Conservation (phyloP, 2,797 vertebrate genomes). For the Chaetodon trifasciatus region DNA sequence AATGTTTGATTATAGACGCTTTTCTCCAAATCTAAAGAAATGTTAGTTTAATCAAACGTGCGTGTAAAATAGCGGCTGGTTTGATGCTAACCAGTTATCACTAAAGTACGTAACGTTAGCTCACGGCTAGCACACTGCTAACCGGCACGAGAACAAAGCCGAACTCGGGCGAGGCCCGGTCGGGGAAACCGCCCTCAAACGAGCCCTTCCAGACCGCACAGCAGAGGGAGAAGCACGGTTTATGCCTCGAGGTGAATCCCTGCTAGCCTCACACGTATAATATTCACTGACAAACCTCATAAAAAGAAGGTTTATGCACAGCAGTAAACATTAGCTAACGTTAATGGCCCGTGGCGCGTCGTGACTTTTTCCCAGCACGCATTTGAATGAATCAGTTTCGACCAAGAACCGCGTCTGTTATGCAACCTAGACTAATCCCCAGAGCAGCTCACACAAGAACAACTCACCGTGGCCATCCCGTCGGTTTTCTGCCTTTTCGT, state of each 20-base stretch:
- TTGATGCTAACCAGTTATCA: no score
- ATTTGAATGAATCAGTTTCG: constrained; percentile 24
- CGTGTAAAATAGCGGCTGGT: rapidly evolving
- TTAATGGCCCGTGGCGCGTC: background rate
- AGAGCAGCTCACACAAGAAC: rapidly evolving
- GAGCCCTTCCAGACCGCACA: rapidly evolving
- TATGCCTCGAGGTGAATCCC: rapidly evolving
- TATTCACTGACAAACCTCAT: rapidly evolving
- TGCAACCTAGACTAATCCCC: rapidly evolving
- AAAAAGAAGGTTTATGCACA: rapidly evolving
- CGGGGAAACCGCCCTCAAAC: constrained; percentile 25
- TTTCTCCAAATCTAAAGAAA: rapidly evolving
- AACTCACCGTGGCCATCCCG: constrained; percentile 83
- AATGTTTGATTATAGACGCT: background rate
- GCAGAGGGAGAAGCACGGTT: rapidly evolving
- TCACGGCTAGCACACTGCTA: constrained; percentile 48
- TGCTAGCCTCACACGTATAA: rapidly evolving
- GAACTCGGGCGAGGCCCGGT: constrained; percentile 55
- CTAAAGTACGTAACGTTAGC: background rate
- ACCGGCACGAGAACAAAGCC: constrained; percentile 75
- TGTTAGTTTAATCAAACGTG: rapidly evolving
- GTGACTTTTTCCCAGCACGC: constrained; percentile 1
- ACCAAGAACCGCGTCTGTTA: background rate
- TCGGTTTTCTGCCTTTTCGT: constrained; percentile 94
- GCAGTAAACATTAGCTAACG: no score